phyloP scores from a whole-genome alignment of 1,140 invertebrate species.

The Ceratina japonica region DNA sequence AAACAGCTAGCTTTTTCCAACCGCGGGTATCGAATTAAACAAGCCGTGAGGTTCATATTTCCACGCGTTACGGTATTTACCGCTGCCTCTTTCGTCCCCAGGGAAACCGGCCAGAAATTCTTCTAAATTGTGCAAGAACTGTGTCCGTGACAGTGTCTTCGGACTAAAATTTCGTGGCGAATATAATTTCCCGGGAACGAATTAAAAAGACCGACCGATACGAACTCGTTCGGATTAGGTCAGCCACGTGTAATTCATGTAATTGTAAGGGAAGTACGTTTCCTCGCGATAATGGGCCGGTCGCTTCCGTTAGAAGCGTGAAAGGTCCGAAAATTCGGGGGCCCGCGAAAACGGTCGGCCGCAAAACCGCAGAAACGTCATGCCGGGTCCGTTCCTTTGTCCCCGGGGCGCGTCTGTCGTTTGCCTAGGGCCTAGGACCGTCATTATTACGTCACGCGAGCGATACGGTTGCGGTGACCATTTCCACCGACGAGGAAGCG shows the following conservation, averaged over 20 bases:
- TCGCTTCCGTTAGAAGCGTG: background rate
- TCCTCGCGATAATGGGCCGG: conserved; percentile 5
- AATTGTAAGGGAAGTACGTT: conserved; percentile 13
- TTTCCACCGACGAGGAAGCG: conserved; percentile 46
- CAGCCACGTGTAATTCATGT: background rate
- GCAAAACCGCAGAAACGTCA: conserved; percentile 76
- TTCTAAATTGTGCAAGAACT: too few relatives aligned
- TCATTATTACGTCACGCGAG: conserved; percentile 62
- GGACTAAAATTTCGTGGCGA: too few relatives aligned
- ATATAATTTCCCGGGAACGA: too few relatives aligned
- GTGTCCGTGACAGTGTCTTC: too few relatives aligned
- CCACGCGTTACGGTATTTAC: conserved; percentile 15
- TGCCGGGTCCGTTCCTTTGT: conserved; percentile 66
- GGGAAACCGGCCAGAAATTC: too few relatives aligned
- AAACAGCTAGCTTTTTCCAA: conserved; percentile 54
- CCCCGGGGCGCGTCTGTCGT: conserved; percentile 52
- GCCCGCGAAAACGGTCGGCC: conserved; percentile 48
- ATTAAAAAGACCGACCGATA: too few relatives aligned
- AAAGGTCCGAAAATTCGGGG: conserved; percentile 52
- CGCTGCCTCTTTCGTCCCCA: background rate
- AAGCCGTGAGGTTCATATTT: conserved; percentile 53
- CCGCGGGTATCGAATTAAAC: conserved; percentile 67
- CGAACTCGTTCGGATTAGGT: too few relatives aligned
- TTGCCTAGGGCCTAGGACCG: conserved; percentile 50
- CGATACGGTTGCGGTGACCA: conserved; percentile 39